These are phyloP conservation scores for Drosophila tristis DNA, from an alignment of 1,140 invertebrate genomes.

Conservation along the genomic window DNA sequence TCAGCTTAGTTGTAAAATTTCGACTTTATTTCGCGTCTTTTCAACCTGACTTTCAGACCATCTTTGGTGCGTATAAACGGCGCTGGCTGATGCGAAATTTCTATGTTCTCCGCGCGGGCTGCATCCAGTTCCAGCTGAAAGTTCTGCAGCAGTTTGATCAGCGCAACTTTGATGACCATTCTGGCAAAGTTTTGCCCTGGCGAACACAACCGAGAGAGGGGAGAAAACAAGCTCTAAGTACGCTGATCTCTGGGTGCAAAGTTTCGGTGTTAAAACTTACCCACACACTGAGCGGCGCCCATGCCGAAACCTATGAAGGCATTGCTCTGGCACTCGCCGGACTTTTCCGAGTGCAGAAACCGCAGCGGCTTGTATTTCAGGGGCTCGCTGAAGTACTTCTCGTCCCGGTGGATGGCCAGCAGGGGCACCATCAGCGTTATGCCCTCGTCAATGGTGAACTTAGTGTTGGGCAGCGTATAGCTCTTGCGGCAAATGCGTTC, in stretches of 20 bases:
- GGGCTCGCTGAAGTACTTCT: slow-evolving; percentile 86
- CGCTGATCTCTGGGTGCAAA: background rate
- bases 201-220: background rate
- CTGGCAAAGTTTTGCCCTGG: slow-evolving; percentile 75
- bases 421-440: slow-evolving; percentile 72
- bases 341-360: slow-evolving; percentile 82
- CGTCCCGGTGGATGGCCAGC: slow-evolving; percentile 86
- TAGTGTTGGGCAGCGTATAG: slow-evolving; percentile 60
- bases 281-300: slow-evolving; percentile 64
- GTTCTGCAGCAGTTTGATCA: slow-evolving; percentile 63
- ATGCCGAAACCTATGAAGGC: slow-evolving; percentile 64
- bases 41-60: slow-evolving; percentile 65
- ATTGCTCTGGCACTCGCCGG: slow-evolving; percentile 19
- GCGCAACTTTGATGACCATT: slow-evolving; percentile 70
- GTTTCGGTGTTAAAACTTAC: slow-evolving; percentile 35
- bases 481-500: slow-evolving; percentile 69
- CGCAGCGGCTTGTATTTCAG: slow-evolving; percentile 85
- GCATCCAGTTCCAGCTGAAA: slow-evolving; percentile 61
- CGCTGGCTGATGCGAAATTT: slow-evolving; percentile 65
- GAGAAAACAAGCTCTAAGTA: background rate
- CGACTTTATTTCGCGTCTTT: slow-evolving; percentile 57
- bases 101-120: slow-evolving; percentile 11
- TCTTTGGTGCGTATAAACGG: slow-evolving; percentile 60
- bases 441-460: slow-evolving; percentile 77
- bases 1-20: slow-evolving; percentile 35